Evolutionary conservation across 2,888 invertebrate species (phyloP).

Genomic region (Metallyticus violacea): DNA sequence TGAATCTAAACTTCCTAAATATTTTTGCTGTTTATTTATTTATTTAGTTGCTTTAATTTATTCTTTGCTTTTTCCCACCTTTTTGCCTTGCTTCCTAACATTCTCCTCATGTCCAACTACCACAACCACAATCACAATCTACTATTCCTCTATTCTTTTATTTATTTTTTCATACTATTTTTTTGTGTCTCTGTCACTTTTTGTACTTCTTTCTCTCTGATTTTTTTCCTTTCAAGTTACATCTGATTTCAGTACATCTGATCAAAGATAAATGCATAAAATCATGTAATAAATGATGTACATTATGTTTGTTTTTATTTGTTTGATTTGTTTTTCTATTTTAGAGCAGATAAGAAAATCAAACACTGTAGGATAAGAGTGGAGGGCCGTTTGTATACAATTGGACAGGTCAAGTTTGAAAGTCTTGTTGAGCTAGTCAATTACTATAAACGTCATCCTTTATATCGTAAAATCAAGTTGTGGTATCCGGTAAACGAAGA

Average conservation of each 20-base stretch:
- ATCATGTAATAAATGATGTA: not conserved
- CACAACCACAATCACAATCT: too few species aligned
- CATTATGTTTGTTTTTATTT: too few species aligned
- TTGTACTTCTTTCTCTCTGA: too few species aligned
- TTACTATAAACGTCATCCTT: conserved; percentile 85
- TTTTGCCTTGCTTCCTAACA: too few species aligned
- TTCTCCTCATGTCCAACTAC: too few species aligned
- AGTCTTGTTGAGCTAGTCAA: conserved; percentile 90
- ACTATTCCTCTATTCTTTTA: too few species aligned
- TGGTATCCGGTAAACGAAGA: conserved; percentile 80
- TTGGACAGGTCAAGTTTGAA: conserved; percentile 91
- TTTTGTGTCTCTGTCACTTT: too few species aligned
- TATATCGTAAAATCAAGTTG: conserved; percentile 88
- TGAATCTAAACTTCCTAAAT: too few species aligned
- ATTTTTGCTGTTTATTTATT: too few species aligned
- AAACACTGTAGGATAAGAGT: conserved; percentile 95
- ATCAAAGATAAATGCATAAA: not conserved
- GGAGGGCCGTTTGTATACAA: conserved; percentile 86
- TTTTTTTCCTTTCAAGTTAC: not conserved
- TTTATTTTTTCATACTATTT: too few species aligned
- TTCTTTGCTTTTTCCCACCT: too few species aligned
- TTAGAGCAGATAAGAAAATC: conserved; percentile 87
- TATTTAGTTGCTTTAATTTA: too few species aligned
- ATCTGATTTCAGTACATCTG: not conserved
- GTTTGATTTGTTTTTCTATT: conserved; percentile 36